A percentile compares a stretch with the other conserved stretches of the same genome.
Conservation (phyloP, 2,888 invertebrate species). For the Abrostola triplasia region DNA sequence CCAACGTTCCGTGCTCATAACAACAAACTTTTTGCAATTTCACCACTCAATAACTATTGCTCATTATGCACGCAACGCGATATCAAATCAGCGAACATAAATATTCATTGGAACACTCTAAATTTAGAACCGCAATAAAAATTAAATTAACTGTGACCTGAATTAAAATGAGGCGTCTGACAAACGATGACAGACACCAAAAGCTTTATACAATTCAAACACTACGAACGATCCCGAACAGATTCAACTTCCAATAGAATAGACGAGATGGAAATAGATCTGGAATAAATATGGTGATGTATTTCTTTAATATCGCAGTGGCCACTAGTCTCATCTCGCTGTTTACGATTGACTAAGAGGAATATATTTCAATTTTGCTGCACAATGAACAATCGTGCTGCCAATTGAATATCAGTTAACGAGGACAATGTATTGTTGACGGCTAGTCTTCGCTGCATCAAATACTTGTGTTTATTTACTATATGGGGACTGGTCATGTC, state of each 20-base stretch:
- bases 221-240: background rate
- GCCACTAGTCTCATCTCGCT: constrained; percentile 24
- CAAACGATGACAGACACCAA: background rate
- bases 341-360: constrained; percentile 41
- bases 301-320: constrained; percentile 30
- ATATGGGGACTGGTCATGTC: background rate
- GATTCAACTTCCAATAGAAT: background rate
- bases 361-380: constrained; percentile 66
- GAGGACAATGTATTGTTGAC: constrained; percentile 56
- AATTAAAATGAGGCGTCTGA: constrained; percentile 10
- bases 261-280: background rate
- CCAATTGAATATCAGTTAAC: constrained; percentile 67
- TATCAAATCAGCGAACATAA: constrained; percentile 11
- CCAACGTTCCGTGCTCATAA: constrained; percentile 57
- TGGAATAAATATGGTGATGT: constrained; percentile 1
- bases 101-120: background rate
- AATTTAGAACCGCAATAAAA: constrained; percentile 23
- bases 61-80: constrained; percentile 27
- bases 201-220: background rate
- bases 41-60: constrained; percentile 25
- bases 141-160: constrained; percentile 13
- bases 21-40: constrained; percentile 39
- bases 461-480: constrained; percentile 12
- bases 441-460: constrained; percentile 37
- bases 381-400: constrained; percentile 68